Evolutionary conservation across 2,888 invertebrate species (phyloP), one percentile per base, ranked within the genome.

Genomic region (Amaurobius ferox): DNA sequence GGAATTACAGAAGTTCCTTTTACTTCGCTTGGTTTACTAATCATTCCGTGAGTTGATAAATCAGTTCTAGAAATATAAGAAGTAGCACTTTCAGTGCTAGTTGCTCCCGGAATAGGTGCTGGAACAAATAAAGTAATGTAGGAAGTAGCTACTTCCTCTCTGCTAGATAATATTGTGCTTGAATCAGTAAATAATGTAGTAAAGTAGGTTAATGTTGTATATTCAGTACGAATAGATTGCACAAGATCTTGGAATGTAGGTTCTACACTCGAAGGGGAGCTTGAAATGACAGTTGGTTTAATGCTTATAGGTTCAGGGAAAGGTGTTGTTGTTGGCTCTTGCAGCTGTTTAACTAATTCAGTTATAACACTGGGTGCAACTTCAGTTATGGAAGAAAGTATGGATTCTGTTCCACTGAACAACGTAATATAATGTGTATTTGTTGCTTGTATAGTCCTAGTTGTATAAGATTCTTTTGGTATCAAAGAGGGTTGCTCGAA

Each of bases 361-460:
- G 90, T 90, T 30, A 90, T 89, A 11, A 90, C 88, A 64, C 87
- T 88, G 16, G 89, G 89, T 64, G 88, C 88, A 16, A 89, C 87
- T 77, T 89, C 89, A 44, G 88, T 89, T 19, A 89, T 89, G 1
- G 89, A 89, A 1, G 89, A 89, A 16, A 89, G 68, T 29, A 89
- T 87, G 5, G 89, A 88, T 35, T 93, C 93, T 87, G 94, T 94
- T 55, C 93, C 92, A 3, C 96, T 95, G 89, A 95, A 96, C 90
- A 95, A 95, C 0, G 96, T 96, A 0, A 96, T 96, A 72, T 95
- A 93, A 90, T 95, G 95, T 0, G 96, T 96, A 62, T 95, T 93
- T 0, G 96, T 96, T 90, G 96, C 95, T 89, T 94, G 95, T 30
- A 94, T 93, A 0, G 96, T 95, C 0, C 95, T 94, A 89, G 94